phyloP scores from a whole-genome alignment of 2,113 vertebrate species.

The Hypocryptadius cinnamomeus region DNA sequence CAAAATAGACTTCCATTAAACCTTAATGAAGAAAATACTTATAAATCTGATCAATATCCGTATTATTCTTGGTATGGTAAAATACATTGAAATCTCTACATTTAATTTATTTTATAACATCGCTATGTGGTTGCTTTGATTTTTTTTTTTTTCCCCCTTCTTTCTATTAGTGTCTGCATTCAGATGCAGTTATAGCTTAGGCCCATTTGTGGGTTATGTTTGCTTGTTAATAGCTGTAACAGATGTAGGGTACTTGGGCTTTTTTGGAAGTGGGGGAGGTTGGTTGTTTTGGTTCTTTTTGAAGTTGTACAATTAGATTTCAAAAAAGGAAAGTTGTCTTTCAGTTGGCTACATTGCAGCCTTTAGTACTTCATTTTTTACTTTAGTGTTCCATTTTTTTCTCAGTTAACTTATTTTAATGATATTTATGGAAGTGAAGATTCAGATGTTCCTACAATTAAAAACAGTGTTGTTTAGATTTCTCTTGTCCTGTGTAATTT shows the following conservation, averaged over 20 bases:
- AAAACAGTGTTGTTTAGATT: neutral
- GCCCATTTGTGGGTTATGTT: neutral
- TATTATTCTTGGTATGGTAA: neutral
- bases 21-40: neutral
- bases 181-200: neutral
- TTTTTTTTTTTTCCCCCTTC: neutral
- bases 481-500: neutral
- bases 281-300: neutral
- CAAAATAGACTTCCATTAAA: neutral
- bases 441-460: neutral
- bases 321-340: neutral
- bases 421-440: neutral
- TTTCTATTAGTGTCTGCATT: neutral
- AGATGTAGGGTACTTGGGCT: neutral
- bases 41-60: neutral
- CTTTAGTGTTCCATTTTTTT: neutral
- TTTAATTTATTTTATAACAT: neutral
- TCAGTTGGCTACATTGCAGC: neutral
- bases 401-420: neutral
- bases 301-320: neutral
- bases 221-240: neutral
- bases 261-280: fast-evolving
- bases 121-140: neutral
- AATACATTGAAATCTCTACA: neutral
- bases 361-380: neutral